A percentile compares a stretch with the other conserved stretches of the same genome.
These are phyloP conservation scores for Esox niger DNA, from an alignment of 2,113 vertebrate genomes.

Conservation along the genomic window DNA sequence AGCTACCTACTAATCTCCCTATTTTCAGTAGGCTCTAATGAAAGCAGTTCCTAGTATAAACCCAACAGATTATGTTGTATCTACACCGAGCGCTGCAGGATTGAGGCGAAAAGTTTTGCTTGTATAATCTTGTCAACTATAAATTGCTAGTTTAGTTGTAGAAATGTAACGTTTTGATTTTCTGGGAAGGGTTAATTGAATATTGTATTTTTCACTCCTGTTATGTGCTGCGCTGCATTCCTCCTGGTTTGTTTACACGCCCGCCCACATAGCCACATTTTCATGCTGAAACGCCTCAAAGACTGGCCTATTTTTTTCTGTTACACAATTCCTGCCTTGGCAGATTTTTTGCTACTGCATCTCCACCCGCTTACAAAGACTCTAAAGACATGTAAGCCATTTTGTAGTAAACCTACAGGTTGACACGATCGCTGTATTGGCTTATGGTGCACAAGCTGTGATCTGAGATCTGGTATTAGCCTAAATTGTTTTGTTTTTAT, in stretches of 20 bases:
- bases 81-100: no score
- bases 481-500: no score
- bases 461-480: no score
- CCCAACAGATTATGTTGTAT: no score
- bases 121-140: no score
- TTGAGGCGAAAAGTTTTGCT: no score
- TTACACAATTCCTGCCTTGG: slow-evolving; percentile 32
- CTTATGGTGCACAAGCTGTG: no score
- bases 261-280: slow-evolving; percentile 37
- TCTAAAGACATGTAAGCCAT: neutral
- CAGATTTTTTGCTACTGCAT: slow-evolving; percentile 24
- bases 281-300: slow-evolving; percentile 28
- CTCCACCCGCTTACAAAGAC: neutral
- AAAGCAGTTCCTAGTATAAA: no score
- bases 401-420: neutral
- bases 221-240: slow-evolving; percentile 10
- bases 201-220: slow-evolving; percentile 16
- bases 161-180: neutral
- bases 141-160: no score
- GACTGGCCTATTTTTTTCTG: slow-evolving; percentile 39
- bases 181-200: neutral
- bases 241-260: slow-evolving; percentile 35
- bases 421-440: neutral
- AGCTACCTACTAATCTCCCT: no score
- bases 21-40: no score